These are phyloP conservation scores for Smutsia gigantea DNA, from an alignment of 2,797 vertebrate species.

Conservation along the genomic window DNA sequence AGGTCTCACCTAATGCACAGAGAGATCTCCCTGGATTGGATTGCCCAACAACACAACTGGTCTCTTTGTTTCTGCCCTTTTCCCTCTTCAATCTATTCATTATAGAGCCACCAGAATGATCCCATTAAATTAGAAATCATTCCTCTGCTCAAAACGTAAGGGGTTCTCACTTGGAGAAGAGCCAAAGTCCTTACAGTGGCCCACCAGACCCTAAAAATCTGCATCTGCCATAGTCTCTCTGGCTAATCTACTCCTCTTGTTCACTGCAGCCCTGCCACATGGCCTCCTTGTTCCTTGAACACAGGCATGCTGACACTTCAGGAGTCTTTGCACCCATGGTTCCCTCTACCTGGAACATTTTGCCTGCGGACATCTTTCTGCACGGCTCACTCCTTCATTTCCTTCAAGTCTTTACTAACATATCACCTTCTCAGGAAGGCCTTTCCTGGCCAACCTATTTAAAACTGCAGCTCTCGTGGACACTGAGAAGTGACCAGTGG, in stretches of 20 bases:
- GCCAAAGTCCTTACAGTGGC: not conserved
- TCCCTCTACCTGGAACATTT: not conserved
- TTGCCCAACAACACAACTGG: too few relatives aligned
- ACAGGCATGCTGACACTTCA: not conserved
- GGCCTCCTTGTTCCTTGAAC: not conserved
- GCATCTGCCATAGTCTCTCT: not conserved
- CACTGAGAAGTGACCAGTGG: too few relatives aligned
- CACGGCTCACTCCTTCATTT: not conserved
- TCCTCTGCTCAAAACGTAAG: constrained; percentile 49
- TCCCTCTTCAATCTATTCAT: not conserved
- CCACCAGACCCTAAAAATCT: not conserved
- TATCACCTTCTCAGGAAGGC: not conserved
- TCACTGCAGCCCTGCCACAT: not conserved
- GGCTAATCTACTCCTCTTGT: not conserved
- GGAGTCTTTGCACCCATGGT: not conserved
- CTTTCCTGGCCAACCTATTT: not conserved
- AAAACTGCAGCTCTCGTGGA: not conserved
- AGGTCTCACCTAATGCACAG: too few relatives aligned
- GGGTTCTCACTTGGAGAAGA: not conserved
- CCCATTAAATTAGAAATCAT: not conserved
- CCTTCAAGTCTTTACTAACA: not conserved
- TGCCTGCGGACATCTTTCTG: not conserved
- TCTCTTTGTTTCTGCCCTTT: constrained; percentile 6
- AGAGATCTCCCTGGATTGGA: too few relatives aligned
- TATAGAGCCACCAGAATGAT: not conserved